Evolutionary conservation across 1,140 invertebrate species (phyloP).

Genomic region (Drosophila repletoides): DNA sequence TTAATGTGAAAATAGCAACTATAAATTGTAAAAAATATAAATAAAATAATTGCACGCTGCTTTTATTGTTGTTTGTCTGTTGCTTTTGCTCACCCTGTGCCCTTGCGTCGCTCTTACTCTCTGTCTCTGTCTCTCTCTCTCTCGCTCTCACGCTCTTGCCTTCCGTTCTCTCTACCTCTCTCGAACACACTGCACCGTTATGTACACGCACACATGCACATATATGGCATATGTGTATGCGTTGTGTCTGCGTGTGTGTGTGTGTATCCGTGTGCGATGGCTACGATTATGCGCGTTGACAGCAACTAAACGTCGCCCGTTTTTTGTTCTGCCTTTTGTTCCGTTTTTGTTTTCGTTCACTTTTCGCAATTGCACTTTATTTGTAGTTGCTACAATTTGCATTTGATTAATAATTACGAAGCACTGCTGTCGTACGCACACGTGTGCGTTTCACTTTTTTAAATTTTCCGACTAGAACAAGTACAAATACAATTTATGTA

Average conservation of each 20-base stretch:
- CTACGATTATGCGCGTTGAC: constrained; percentile 77
- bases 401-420: constrained; percentile 20
- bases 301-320: constrained; percentile 62
- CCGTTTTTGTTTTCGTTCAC: constrained; percentile 15
- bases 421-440: constrained; percentile 4
- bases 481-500: constrained; percentile 26
- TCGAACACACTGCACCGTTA: constrained; percentile 24
- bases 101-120: constrained; percentile 11
- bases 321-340: constrained; percentile 39
- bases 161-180: constrained; percentile 12
- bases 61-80: constrained; percentile 38
- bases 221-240: not conserved
- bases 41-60: constrained; percentile 3
- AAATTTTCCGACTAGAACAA: constrained; percentile 46
- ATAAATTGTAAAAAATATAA: constrained; percentile 3
- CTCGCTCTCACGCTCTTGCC: too few species aligned
- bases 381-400: not conserved
- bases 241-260: constrained; percentile 18
- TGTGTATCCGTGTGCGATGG: constrained; percentile 50
- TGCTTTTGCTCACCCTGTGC: constrained; percentile 49
- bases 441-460: constrained; percentile 33
- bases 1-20: constrained; percentile 22
- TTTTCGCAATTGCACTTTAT: constrained; percentile 12
- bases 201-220: constrained; percentile 4
- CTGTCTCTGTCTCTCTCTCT: not conserved